These are phyloP conservation scores for Drosophila hydei DNA, from an alignment of 1,140 invertebrate species.

Conservation along the genomic window DNA sequence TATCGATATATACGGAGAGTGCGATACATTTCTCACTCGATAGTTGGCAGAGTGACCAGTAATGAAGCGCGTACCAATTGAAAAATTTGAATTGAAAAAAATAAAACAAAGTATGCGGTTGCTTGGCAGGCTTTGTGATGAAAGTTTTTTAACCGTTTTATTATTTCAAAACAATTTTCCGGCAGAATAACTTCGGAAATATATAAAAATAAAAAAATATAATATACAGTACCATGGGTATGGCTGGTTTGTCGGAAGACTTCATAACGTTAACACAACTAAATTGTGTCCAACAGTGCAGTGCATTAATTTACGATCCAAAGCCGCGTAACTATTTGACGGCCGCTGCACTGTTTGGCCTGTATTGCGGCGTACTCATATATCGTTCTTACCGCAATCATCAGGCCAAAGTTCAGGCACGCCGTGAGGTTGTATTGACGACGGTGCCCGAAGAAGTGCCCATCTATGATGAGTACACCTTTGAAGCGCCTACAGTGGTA, in stretches of 20 bases:
- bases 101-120: not conserved
- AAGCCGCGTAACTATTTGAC: slow-evolving; percentile 17
- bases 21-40: slow-evolving; percentile 1
- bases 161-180: not conserved
- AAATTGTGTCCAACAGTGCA: slow-evolving; percentile 31
- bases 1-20: slow-evolving; percentile 15
- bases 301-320: slow-evolving; percentile 5
- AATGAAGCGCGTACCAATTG: not conserved
- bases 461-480: not conserved
- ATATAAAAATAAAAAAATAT: not conserved
- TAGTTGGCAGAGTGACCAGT: slow-evolving; percentile 9
- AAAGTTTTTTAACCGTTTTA: not conserved
- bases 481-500: slow-evolving; percentile 1
- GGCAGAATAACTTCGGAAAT: not conserved
- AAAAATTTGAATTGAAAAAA: not conserved
- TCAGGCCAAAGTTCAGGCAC: not conserved
- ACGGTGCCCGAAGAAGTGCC: not conserved
- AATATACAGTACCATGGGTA: not conserved
- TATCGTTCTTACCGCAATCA: slow-evolving; percentile 22
- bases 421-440: not conserved
- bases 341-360: slow-evolving; percentile 7
- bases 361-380: slow-evolving; percentile 22
- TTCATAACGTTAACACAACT: slow-evolving; percentile 21
- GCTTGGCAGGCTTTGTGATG: not conserved
- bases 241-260: slow-evolving; percentile 24